Percentiles rank a stretch among this genome's conserved stretches.
These are phyloP conservation scores for Kuschelorhynchus macadamiae DNA, from an alignment of 2,888 invertebrate species.

Conservation along the genomic window DNA sequence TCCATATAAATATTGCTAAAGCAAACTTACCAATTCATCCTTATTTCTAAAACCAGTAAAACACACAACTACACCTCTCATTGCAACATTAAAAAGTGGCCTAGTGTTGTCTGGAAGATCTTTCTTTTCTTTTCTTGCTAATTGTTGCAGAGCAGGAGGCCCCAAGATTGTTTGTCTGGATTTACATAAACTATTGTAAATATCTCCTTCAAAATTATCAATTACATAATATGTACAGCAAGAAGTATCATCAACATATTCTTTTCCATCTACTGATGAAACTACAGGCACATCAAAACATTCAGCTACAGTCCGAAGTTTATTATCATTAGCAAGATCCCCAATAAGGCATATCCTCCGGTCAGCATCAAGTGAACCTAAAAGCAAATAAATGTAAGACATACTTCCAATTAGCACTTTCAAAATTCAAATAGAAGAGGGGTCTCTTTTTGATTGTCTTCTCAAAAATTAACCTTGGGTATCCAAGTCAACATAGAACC, in stretches of 20 bases:
- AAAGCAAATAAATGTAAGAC: neutral
- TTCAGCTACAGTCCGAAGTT: conserved; percentile 73
- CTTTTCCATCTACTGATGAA: conserved; percentile 75
- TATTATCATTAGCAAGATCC: conserved; percentile 71
- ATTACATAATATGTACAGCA: conserved; percentile 81
- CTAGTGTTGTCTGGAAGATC: conserved; percentile 81
- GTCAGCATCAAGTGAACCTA: conserved; percentile 37
- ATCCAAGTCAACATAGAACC: conserved; percentile 59
- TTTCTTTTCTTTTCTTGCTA: conserved; percentile 80
- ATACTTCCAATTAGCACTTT: conserved; percentile 32
- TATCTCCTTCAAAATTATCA: conserved; percentile 80
- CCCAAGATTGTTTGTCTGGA: conserved; percentile 82
- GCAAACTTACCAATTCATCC: conserved; percentile 87
- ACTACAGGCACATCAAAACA: conserved; percentile 76
- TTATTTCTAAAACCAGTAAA: conserved; percentile 94
- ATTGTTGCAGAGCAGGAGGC: conserved; percentile 83
- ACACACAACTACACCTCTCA: conserved; percentile 90
- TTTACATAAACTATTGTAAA: conserved; percentile 79
- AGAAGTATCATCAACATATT: conserved; percentile 73
- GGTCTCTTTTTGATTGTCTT: conserved; percentile 11
- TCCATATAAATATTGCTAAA: too few relatives aligned
- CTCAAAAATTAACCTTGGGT: conserved; percentile 56
- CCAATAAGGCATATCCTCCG: conserved; percentile 77
- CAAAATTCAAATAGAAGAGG: conserved; percentile 14
- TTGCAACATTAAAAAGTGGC: conserved; percentile 89